Conservation (phyloP, 2,113 vertebrate species). For the Pterophyllum scalare region DNA sequence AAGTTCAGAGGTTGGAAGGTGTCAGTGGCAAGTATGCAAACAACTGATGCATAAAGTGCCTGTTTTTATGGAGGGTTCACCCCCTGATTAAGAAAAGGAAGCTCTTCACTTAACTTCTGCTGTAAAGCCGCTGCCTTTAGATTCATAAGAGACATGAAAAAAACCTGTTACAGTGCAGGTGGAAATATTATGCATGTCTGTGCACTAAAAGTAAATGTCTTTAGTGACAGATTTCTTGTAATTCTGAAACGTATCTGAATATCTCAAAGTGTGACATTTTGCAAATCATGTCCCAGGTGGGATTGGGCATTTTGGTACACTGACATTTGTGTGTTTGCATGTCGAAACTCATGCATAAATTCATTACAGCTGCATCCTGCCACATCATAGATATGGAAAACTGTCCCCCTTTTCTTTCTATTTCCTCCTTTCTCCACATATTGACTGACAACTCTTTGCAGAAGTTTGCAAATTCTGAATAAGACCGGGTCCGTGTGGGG, state of each 20-base stretch:
- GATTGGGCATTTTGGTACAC: neutral
- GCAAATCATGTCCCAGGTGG: neutral
- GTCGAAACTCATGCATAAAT: constrained; percentile 49
- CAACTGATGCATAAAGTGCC: constrained; percentile 17
- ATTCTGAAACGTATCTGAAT: constrained; percentile 8
- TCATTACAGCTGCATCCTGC: constrained; percentile 12
- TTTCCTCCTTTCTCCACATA: neutral
- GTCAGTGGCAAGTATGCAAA: neutral
- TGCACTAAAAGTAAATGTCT: neutral
- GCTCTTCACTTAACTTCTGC: constrained; percentile 30
- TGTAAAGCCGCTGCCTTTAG: neutral
- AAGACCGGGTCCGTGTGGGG: neutral
- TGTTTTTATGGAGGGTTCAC: constrained; percentile 48
- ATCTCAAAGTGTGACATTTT: constrained; percentile 47
- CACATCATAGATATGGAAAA: neutral
- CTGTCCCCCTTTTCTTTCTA: neutral
- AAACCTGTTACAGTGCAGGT: neutral
- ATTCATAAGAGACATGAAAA: neutral
- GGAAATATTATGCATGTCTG: neutral
- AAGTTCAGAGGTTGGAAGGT: neutral
- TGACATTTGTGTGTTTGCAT: neutral
- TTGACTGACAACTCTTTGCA: neutral
- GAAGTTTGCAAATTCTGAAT: neutral
- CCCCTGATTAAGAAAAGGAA: constrained; percentile 16
- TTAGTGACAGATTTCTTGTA: neutral